Evolutionary conservation across 2,888 invertebrate genomes (phyloP).

Genomic region (Dasypolia templi): DNA sequence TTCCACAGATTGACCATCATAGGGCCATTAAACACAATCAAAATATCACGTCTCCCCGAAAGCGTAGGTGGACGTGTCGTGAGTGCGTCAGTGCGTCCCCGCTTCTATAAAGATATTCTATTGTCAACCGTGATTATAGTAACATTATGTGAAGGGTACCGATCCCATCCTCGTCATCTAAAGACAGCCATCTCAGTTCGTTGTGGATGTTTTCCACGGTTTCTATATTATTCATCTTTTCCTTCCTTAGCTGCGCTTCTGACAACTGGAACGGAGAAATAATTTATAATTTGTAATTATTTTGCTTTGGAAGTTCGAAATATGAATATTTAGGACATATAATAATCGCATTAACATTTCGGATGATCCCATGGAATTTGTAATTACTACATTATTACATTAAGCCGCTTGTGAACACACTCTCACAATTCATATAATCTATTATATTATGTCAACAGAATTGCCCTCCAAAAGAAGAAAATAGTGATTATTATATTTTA

Average conservation of each 20-base stretch:
- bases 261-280: constrained; percentile 52
- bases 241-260: constrained; percentile 60
- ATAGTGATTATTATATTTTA: constrained; percentile 34
- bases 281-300: not conserved
- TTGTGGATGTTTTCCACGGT: constrained; percentile 62
- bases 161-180: constrained; percentile 61
- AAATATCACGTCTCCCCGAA: not conserved
- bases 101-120: not conserved
- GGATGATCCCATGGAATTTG: not conserved
- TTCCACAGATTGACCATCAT: not conserved
- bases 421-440: not conserved
- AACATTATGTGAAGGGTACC: constrained; percentile 46
- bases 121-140: not conserved
- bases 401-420: not conserved
- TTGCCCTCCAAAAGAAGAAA: not conserved
- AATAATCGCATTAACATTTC: too few relatives aligned
- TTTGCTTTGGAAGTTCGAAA: not conserved
- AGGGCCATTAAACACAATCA: not conserved
- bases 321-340: too few relatives aligned
- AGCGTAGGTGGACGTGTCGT: not conserved
- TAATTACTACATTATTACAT: not conserved
- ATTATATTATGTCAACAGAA: not conserved
- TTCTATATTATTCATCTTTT: constrained; percentile 50
- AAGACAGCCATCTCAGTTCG: constrained; percentile 62
- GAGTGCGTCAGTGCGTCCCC: not conserved